Percentiles rank a stretch among this genome's conserved stretches.
These are phyloP conservation scores for Perdita meconis DNA, from an alignment of 2,888 invertebrate genomes.

Conservation along the genomic window DNA sequence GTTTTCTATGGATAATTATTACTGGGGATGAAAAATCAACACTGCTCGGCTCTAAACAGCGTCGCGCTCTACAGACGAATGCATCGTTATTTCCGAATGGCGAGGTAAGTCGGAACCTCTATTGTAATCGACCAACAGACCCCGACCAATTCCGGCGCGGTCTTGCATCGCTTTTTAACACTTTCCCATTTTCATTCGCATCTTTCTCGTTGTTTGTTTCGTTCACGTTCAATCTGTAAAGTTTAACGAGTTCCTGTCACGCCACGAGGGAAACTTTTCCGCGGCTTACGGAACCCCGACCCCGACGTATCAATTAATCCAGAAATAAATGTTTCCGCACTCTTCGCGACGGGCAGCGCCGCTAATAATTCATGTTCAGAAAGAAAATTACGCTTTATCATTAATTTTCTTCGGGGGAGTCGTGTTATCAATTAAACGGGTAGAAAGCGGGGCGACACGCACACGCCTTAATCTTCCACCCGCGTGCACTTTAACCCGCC, in stretches of 20 bases:
- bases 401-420: conserved; percentile 27
- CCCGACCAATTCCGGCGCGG: conserved; percentile 21
- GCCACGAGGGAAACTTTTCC: conserved; percentile 29
- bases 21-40: no score
- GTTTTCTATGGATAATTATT: no score
- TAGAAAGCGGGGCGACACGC: conserved; percentile 28
- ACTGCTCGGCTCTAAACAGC: no score
- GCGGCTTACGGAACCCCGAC: background rate
- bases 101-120: background rate
- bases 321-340: conserved; percentile 37
- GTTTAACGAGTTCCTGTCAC: conserved; percentile 58
- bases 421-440: conserved; percentile 53
- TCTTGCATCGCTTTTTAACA: conserved; percentile 34
- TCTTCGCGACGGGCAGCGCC: conserved; percentile 11
- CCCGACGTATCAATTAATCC: conserved; percentile 54
- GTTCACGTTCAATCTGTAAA: conserved; percentile 41
- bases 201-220: conserved; percentile 42
- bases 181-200: conserved; percentile 14
- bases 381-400: conserved; percentile 26
- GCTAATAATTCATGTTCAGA: conserved; percentile 7
- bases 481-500: conserved; percentile 36
- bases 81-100: no score
- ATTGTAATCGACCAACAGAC: background rate
- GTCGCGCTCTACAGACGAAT: no score
- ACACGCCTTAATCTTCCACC: conserved; percentile 40